Percentiles rank a stretch among this genome's conserved stretches.
phyloP scores from a whole-genome alignment of 2,797 vertebrate genomes.

The Acrocephalus scirpaceus region DNA sequence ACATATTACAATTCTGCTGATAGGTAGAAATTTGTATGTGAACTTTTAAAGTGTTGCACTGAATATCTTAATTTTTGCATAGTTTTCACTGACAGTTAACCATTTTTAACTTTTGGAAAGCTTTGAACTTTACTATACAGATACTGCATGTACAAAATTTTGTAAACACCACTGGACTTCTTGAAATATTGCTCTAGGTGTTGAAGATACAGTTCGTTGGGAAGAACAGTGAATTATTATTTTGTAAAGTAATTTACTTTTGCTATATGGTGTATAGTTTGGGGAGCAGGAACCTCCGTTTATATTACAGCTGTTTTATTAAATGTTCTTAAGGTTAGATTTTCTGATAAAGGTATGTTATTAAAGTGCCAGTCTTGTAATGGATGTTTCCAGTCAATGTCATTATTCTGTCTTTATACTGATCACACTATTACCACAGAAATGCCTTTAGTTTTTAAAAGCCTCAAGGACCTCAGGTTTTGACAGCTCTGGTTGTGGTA shows the following conservation, averaged over 20 bases:
- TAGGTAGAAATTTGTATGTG: conserved; percentile 49
- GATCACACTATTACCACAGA: not conserved
- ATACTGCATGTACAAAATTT: not conserved
- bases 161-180: not conserved
- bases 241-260: conserved; percentile 17
- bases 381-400: not conserved
- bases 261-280: not conserved
- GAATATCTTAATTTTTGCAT: conserved; percentile 49
- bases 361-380: not conserved
- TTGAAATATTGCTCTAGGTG: not conserved
- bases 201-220: conserved; percentile 13
- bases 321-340: conserved; percentile 10
- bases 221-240: not conserved
- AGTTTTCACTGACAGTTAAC: conserved; percentile 8
- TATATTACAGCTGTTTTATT: conserved; percentile 2
- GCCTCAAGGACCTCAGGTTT: conserved; percentile 14
- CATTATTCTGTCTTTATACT: not conserved
- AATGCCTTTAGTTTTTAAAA: conserved; percentile 8
- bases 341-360: not conserved
- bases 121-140: conserved; percentile 16
- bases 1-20: conserved; percentile 14
- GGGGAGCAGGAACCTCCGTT: not conserved
- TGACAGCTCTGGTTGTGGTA: not conserved
- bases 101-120: conserved; percentile 41
- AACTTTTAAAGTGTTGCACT: conserved; percentile 67